Evolutionary conservation across 2,888 invertebrate species (phyloP).

Genomic region (Lepidonotus clava): DNA sequence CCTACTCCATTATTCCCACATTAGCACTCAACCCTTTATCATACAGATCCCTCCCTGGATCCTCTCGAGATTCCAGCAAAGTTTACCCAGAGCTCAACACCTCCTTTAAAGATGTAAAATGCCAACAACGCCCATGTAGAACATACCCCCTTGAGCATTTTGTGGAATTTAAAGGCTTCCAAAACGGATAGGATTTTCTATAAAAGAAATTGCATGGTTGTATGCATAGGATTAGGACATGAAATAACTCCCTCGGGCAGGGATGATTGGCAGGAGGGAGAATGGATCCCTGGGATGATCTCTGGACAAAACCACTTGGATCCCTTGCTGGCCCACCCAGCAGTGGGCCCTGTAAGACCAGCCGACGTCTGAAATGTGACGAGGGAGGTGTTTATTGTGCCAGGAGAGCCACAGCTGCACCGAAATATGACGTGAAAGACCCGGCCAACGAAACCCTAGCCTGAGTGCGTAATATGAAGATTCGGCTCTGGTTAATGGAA

Average conservation of each 20-base stretch:
- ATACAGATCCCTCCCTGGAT: background rate
- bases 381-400: background rate
- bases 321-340: background rate
- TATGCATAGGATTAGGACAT: background rate
- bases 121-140: background rate
- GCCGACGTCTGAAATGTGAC: background rate
- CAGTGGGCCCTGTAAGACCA: background rate
- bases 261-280: background rate
- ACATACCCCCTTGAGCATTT: background rate
- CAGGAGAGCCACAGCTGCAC: no score
- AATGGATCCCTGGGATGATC: constrained; percentile 27
- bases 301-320: constrained; percentile 12
- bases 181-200: background rate
- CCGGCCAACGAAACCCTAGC: no score
- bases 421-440: no score
- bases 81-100: background rate
- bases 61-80: background rate
- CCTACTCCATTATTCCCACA: background rate
- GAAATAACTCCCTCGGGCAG: background rate
- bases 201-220: constrained; percentile 12
- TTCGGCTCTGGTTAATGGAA: no score
- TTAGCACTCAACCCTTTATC: background rate
- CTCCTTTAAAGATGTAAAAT: constrained; percentile 2
- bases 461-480: no score
- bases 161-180: background rate